Evolutionary conservation across 2,888 invertebrate species (phyloP).

Genomic region (Zelleria hepariella): DNA sequence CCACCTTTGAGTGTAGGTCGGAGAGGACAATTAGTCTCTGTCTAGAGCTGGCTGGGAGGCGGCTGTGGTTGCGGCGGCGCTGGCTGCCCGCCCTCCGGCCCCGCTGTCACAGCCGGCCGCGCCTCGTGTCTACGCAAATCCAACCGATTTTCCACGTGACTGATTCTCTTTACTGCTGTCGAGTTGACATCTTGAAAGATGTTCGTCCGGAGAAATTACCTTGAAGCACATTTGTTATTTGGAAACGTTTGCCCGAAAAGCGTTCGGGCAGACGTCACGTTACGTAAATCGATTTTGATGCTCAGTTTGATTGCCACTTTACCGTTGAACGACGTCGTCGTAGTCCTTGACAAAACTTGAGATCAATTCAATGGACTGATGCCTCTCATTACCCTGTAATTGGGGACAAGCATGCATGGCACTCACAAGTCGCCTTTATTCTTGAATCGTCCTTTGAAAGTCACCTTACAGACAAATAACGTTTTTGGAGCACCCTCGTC

Average conservation of each 20-base stretch:
- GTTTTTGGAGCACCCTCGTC: constrained; percentile 2
- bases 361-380: no score
- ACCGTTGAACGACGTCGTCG: no score
- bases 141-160: constrained; percentile 6
- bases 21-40: constrained; percentile 4
- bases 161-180: constrained; percentile 2
- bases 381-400: no score
- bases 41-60: background rate
- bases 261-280: background rate
- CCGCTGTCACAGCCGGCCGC: background rate
- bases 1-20: background rate
- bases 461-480: background rate
- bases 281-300: background rate
- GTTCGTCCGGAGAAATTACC: background rate
- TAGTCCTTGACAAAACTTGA: no score
- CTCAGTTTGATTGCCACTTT: background rate
- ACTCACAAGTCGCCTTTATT: no score
- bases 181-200: constrained; percentile 3
- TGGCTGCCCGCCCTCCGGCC: background rate
- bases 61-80: background rate
- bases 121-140: constrained; percentile 4
- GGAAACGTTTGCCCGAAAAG: background rate
- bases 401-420: no score
- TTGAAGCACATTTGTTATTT: background rate
- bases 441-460: background rate